A percentile compares a stretch with the other conserved stretches of the same genome.
phyloP scores from a whole-genome alignment of 2,888 invertebrate genomes.

The Drosophila mettleri region DNA sequence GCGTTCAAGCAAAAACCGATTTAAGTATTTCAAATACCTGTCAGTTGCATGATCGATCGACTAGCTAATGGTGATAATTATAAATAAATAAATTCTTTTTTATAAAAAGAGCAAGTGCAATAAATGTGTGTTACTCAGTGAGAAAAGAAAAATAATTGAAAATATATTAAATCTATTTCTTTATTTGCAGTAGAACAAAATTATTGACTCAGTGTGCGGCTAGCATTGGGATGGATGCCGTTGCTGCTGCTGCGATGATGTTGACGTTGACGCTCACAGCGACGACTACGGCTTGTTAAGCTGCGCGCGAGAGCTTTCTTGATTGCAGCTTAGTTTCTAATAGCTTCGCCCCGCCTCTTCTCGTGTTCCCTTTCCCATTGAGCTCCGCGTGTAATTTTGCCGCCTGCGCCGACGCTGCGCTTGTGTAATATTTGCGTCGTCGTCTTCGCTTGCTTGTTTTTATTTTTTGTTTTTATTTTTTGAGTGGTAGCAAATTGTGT shows the following conservation, averaged over 20 bases:
- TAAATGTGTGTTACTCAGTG: too few species aligned
- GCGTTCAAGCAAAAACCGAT: neutral
- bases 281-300: slow-evolving; percentile 23
- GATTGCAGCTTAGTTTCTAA: slow-evolving; percentile 71
- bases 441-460: slow-evolving; percentile 35
- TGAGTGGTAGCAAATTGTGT: slow-evolving; percentile 42
- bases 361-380: neutral
- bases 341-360: slow-evolving; percentile 24
- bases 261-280: slow-evolving; percentile 29
- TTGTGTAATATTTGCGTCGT: slow-evolving; percentile 69
- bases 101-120: too few species aligned
- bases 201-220: slow-evolving; percentile 16
- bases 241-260: slow-evolving; percentile 31
- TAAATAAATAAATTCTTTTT: neutral
- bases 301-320: slow-evolving; percentile 68
- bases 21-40: neutral
- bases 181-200: neutral
- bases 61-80: neutral
- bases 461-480: slow-evolving; percentile 19
- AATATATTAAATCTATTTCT: neutral
- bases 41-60: neutral
- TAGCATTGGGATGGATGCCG: slow-evolving; percentile 30
- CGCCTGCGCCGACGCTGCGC: slow-evolving; percentile 65
- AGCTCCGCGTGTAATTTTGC: slow-evolving; percentile 36
- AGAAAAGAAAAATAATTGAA: neutral